A percentile compares a stretch with the other conserved stretches of the same genome.
Evolutionary conservation across 2,888 invertebrate genomes (phyloP).

Genomic region (Halictus ligatus): DNA sequence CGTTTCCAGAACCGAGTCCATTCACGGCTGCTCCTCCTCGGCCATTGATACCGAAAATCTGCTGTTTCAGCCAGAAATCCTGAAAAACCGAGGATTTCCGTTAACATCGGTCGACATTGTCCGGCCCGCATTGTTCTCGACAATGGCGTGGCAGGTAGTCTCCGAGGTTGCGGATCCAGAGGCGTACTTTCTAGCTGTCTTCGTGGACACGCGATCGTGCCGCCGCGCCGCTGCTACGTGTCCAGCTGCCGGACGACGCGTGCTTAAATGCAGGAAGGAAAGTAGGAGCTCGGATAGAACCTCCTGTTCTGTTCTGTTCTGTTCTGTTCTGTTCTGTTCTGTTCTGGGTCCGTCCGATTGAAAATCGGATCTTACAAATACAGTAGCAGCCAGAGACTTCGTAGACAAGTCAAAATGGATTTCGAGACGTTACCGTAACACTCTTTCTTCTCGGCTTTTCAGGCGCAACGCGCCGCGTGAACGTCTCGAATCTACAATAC

Average conservation of each 20-base stretch:
- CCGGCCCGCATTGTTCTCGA: constrained; percentile 62
- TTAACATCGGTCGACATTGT: constrained; percentile 55
- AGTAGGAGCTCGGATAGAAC: constrained; percentile 59
- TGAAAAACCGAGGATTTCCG: constrained; percentile 52
- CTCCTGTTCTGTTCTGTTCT: constrained; percentile 15
- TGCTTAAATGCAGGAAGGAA: constrained; percentile 79
- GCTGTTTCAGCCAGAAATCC: constrained; percentile 33
- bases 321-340: not conserved
- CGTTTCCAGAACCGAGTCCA: not conserved
- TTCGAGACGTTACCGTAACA: not conserved
- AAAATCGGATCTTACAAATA: constrained; percentile 60
- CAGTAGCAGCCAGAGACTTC: too few relatives aligned
- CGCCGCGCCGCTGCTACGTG: constrained; percentile 48
- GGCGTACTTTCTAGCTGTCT: constrained; percentile 79
- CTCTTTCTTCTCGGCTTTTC: not conserved
- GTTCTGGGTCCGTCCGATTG: constrained; percentile 59
- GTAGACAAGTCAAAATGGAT: too few relatives aligned
- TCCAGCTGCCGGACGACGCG: constrained; percentile 69
- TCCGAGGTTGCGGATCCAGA: constrained; percentile 51
- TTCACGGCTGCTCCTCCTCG: not conserved
- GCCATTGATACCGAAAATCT: constrained; percentile 30
- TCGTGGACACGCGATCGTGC: constrained; percentile 75
- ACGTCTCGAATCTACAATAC: not conserved
- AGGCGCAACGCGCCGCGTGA: not conserved
- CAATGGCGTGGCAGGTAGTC: constrained; percentile 56